These are phyloP conservation scores for Paedocypris sp. DNA, from an alignment of 2,113 vertebrate genomes.

Conservation along the genomic window DNA sequence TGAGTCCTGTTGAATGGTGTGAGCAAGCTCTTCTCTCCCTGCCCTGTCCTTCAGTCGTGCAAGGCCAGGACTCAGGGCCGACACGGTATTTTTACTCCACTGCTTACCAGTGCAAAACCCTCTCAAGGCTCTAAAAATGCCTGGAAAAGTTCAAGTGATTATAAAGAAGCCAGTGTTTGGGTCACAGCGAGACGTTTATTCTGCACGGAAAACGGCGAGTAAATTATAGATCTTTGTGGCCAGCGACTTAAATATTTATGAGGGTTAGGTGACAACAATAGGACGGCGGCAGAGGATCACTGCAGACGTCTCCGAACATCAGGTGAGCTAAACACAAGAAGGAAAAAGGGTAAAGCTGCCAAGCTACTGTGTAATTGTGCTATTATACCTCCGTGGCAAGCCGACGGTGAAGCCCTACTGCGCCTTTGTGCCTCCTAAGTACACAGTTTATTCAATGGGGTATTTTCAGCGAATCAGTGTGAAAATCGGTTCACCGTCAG, in stretches of 20 bases:
- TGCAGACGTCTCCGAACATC: neutral
- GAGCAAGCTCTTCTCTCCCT: neutral
- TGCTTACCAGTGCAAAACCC: conserved; percentile 8
- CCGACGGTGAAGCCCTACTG: conserved; percentile 14
- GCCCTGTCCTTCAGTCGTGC: neutral
- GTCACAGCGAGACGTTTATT: neutral
- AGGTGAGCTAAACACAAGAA: neutral
- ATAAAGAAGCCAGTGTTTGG: neutral
- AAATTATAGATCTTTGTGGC: conserved; percentile 8
- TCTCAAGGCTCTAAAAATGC: neutral
- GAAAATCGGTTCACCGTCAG: conserved; percentile 11
- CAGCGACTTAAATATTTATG: conserved; percentile 24
- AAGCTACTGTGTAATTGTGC: conserved; percentile 32
- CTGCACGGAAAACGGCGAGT: conserved; percentile 1
- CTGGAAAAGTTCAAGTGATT: conserved; percentile 11
- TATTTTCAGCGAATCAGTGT: conserved; percentile 25
- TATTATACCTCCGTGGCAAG: conserved; percentile 22
- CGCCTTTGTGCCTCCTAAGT: conserved; percentile 21
- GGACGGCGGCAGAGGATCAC: neutral
- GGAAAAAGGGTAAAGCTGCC: conserved; percentile 25
- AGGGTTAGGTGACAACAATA: conserved; percentile 8
- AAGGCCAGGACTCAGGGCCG: conserved; percentile 2
- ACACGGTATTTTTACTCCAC: conserved; percentile 13
- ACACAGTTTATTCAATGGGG: conserved; percentile 32
- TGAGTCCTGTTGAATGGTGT: neutral